Evolutionary conservation across 2,888 invertebrate species (phyloP).

Genomic region (Busseola fusca): DNA sequence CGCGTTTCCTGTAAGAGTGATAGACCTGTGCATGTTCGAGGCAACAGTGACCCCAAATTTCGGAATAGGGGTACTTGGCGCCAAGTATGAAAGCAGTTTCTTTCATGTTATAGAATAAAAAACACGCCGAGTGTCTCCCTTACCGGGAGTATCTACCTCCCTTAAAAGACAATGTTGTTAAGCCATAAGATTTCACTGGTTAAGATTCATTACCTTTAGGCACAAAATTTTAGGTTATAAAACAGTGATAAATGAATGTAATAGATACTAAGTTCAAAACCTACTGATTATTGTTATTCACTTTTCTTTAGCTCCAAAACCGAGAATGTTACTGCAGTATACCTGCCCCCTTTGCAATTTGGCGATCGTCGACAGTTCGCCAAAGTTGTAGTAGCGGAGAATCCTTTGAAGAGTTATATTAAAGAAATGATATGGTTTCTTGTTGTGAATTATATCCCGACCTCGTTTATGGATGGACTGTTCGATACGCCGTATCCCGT

Average conservation of each 20-base stretch:
- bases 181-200: too few relatives aligned
- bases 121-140: not conserved
- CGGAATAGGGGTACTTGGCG: conserved; percentile 69
- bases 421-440: conserved; percentile 73
- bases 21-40: conserved; percentile 66
- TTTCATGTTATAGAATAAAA: not conserved
- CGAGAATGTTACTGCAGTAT: conserved; percentile 73
- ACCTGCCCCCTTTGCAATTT: conserved; percentile 75
- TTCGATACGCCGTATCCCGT: conserved; percentile 77
- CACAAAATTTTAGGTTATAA: not conserved
- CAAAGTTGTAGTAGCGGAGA: conserved; percentile 66
- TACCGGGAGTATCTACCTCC: not conserved
- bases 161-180: not conserved
- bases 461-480: conserved; percentile 72
- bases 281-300: not conserved
- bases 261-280: not conserved
- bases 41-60: conserved; percentile 67
- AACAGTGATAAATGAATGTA: not conserved
- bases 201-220: not conserved
- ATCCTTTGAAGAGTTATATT: conserved; percentile 57
- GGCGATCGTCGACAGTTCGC: conserved; percentile 79
- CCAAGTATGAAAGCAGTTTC: conserved; percentile 61
- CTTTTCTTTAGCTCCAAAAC: conserved; percentile 72
- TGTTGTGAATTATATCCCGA: conserved; percentile 72
- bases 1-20: conserved; percentile 76